These are phyloP conservation scores for Callyntrura sp. DNA, from an alignment of 2,888 invertebrate species.

Conservation along the genomic window DNA sequence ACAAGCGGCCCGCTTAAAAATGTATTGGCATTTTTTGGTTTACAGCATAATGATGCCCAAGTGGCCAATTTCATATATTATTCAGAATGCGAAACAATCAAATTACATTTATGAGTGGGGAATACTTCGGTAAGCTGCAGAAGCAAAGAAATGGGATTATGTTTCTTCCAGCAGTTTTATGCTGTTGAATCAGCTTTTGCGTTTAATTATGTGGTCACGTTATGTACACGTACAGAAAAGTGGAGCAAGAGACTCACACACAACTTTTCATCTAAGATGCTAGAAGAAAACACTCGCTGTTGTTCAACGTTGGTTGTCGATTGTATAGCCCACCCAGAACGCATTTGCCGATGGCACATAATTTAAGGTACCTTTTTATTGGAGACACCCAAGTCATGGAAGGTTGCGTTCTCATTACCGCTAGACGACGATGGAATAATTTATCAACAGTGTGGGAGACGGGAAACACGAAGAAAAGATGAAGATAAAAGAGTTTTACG, in stretches of 20 bases:
- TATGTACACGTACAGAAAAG: no score
- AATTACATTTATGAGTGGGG: constrained; percentile 11
- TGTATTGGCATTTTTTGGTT: neutral
- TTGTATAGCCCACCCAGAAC: no score
- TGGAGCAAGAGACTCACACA: no score
- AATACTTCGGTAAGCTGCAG: neutral
- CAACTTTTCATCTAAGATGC: no score
- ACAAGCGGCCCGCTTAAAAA: neutral
- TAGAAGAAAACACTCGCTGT: no score
- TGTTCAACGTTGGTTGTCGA: no score
- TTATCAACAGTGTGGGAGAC: constrained; percentile 15
- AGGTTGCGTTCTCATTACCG: neutral
- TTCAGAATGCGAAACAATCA: constrained; percentile 3
- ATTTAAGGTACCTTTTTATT: constrained; percentile 32
- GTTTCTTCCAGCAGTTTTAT: neutral
- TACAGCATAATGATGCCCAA: neutral
- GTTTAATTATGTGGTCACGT: no score
- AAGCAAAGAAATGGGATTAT: neutral
- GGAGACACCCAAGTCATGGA: neutral
- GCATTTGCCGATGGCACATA: no score
- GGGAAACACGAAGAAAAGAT: constrained; percentile 26
- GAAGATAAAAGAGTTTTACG: constrained; percentile 49
- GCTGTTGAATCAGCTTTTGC: neutral
- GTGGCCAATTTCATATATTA: neutral
- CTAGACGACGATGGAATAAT: constrained; percentile 9